These are phyloP conservation scores for Lepisosteus osseus DNA, from an alignment of 2,113 vertebrate genomes.

Conservation along the genomic window DNA sequence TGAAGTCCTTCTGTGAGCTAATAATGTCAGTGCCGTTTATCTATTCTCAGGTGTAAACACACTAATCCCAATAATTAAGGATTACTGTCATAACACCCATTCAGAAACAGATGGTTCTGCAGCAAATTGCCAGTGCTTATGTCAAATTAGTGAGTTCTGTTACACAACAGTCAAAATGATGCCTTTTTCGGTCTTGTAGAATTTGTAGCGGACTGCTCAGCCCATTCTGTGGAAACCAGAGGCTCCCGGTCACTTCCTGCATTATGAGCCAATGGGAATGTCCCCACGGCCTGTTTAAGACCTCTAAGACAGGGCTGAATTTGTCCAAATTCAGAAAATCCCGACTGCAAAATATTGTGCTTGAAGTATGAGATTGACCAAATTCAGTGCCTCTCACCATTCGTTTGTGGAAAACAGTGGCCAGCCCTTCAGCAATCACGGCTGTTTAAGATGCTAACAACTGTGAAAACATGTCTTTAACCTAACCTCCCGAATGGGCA, in stretches of 20 bases:
- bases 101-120: not conserved
- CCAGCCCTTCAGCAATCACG: not conserved
- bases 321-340: constrained; percentile 3
- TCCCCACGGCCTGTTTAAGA: no score
- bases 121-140: not conserved
- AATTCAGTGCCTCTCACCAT: not conserved
- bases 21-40: not conserved
- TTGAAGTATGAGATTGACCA: constrained; percentile 2
- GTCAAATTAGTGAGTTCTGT: constrained; percentile 4
- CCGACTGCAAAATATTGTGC: constrained; percentile 6
- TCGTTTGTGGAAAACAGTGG: not conserved
- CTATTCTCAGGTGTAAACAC: not conserved
- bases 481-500: not conserved
- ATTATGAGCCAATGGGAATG: no score
- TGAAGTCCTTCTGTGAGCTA: not conserved
- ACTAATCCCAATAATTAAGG: not conserved
- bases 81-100: not conserved
- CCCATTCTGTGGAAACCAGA: no score
- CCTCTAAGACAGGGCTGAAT: not conserved
- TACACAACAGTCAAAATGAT: no score
- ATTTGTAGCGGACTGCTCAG: no score
- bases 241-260: no score
- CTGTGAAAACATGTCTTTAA: constrained; percentile 16
- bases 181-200: no score
- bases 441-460: constrained; percentile 2